These are phyloP conservation scores for Sycon ciliatum DNA, from an alignment of 37 sponge, comb jelly and placozoan genomes.

Conservation along the genomic window DNA sequence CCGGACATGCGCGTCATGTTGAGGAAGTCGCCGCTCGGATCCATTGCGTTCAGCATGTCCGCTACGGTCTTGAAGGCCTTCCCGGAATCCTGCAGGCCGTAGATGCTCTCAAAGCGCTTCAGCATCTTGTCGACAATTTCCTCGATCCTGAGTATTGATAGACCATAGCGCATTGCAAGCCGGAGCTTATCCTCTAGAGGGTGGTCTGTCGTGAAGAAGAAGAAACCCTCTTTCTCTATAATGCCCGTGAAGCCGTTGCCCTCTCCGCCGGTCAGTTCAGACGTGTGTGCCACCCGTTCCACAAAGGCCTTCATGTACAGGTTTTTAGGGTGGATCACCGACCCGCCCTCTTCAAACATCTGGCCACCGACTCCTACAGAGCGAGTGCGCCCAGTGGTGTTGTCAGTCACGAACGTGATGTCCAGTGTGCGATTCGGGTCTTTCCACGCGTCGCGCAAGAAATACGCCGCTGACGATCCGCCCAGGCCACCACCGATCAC, in stretches of 20 bases:
- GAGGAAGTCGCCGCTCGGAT: slow-evolving; percentile 32
- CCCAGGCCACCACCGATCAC: no score
- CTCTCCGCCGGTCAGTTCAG: slow-evolving; percentile 6
- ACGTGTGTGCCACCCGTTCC: slow-evolving; percentile 44
- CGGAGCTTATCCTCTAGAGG: slow-evolving; percentile 32
- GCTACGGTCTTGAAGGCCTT: slow-evolving; percentile 48
- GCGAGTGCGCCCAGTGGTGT: no score
- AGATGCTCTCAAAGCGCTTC: slow-evolving; percentile 54
- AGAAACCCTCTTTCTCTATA: slow-evolving; percentile 46
- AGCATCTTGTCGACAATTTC: slow-evolving; percentile 20
- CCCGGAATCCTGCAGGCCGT: slow-evolving; percentile 50
- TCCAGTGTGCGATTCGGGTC: no score
- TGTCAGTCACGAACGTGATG: no score
- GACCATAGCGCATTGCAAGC: slow-evolving; percentile 54
- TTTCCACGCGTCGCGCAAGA: no score
- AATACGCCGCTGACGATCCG: no score
- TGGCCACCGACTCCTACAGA: slow-evolving; percentile 50
- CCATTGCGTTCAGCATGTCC: slow-evolving; percentile 73
- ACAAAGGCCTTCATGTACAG: slow-evolving; percentile 60
- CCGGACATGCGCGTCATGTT: slow-evolving; percentile 37
- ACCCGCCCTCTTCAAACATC: slow-evolving; percentile 65
- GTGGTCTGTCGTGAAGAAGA: slow-evolving; percentile 33
- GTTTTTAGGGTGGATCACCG: slow-evolving; percentile 68
- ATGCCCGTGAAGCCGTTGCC: slow-evolving; percentile 45
- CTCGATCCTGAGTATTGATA: slow-evolving; percentile 35